These are phyloP conservation scores for Plodia interpunctella DNA, from an alignment of 1,140 invertebrate species.

Conservation along the genomic window DNA sequence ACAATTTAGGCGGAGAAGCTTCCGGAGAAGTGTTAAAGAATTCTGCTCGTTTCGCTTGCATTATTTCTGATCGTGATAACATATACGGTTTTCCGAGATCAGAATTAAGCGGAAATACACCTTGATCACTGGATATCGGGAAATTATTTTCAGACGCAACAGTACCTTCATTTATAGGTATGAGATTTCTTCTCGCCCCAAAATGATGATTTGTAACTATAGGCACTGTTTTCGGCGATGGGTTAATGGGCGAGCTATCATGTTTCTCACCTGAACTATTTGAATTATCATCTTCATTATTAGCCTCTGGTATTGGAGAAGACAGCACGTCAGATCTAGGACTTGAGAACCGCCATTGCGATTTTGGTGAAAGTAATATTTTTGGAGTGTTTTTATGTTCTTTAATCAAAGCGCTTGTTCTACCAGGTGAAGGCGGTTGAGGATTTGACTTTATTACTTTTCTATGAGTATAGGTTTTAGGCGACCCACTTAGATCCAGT, in stretches of 20 bases:
- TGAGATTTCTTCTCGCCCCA: constrained; percentile 60
- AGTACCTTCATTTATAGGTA: constrained; percentile 56
- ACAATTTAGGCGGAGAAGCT: constrained; percentile 46
- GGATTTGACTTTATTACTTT: constrained; percentile 76
- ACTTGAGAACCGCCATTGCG: constrained; percentile 83
- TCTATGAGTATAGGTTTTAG: constrained; percentile 81
- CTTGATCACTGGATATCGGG: constrained; percentile 41
- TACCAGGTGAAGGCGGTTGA: constrained; percentile 75
- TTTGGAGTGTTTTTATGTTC: constrained; percentile 79
- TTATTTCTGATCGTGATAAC: constrained; percentile 69
- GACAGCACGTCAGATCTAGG: constrained; percentile 88
- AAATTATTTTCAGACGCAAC: constrained; percentile 39
- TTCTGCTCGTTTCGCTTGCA: constrained; percentile 77
- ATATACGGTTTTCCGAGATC: constrained; percentile 45
- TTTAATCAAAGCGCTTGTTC: constrained; percentile 70
- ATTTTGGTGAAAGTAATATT: constrained; percentile 83
- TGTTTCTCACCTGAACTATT: constrained; percentile 75
- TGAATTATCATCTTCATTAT: constrained; percentile 82
- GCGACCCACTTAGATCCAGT: constrained; percentile 81
- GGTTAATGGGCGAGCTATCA: constrained; percentile 44
- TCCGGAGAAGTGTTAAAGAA: constrained; percentile 72
- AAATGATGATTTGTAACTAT: constrained; percentile 70
- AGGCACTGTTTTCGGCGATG: constrained; percentile 64
- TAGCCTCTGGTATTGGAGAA: constrained; percentile 90
- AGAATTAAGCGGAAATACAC: constrained; percentile 52